A percentile compares a stretch with the other conserved stretches of the same genome.
Evolutionary conservation across 2,797 vertebrate genomes (phyloP).

Genomic region (Paramormyrops hopkinsi): DNA sequence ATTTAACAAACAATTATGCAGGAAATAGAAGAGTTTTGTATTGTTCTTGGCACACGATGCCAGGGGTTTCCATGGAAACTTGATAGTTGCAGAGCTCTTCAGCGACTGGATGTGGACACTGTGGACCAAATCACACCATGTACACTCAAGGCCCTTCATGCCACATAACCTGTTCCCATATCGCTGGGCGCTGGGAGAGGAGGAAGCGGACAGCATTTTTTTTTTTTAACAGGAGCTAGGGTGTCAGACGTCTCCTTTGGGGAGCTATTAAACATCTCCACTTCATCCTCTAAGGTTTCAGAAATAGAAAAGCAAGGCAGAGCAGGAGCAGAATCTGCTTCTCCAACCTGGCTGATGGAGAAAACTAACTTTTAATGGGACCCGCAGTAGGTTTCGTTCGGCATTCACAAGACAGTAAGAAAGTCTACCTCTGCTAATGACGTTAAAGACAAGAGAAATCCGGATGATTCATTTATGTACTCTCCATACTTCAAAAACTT

Average conservation of each 20-base stretch:
- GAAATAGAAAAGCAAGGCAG: background rate
- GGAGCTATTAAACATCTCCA: slow-evolving; percentile 7
- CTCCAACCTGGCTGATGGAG: background rate
- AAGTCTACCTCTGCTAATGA: background rate
- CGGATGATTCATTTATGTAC: background rate
- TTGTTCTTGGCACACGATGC: background rate
- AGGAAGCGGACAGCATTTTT: background rate
- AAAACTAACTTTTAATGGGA: slow-evolving; percentile 6
- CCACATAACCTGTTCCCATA: background rate
- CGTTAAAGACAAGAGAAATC: background rate
- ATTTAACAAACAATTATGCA: slow-evolving; percentile 5
- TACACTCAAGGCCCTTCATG: background rate
- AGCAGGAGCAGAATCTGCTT: background rate
- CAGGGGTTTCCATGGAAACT: slow-evolving; percentile 5
- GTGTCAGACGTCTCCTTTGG: background rate
- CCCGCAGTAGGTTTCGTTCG: background rate
- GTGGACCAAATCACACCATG: background rate
- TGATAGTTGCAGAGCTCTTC: background rate
- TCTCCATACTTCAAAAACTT: background rate
- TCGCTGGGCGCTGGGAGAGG: slow-evolving; percentile 7
- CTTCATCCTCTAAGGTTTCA: background rate
- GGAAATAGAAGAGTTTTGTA: background rate
- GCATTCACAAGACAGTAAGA: background rate
- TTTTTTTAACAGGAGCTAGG: background rate
- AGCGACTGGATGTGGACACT: background rate